A percentile compares a stretch with the other conserved stretches of the same genome.
Conservation (phyloP, 2,797 vertebrate species). For the Aulostomus chinensis region DNA sequence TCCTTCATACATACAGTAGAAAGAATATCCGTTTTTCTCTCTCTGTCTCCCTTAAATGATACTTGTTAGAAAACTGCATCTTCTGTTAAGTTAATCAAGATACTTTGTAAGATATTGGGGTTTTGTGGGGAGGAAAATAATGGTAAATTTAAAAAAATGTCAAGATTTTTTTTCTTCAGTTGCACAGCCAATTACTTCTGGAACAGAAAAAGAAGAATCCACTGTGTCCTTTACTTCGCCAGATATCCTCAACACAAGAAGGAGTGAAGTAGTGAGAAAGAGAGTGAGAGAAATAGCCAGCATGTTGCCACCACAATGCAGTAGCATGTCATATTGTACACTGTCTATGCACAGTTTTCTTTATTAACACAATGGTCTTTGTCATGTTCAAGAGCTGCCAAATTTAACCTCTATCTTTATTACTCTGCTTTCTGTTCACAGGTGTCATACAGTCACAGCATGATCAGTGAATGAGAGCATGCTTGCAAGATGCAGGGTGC, state of each 20-base stretch:
- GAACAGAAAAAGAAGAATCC: background rate
- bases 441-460: too few species aligned
- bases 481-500: too few species aligned
- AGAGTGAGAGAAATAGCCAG: slow-evolving; percentile 2
- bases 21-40: too few species aligned
- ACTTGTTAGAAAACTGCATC: too few species aligned
- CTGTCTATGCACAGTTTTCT: background rate
- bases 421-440: too few species aligned
- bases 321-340: background rate
- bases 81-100: too few species aligned
- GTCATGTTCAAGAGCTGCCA: background rate
- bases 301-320: background rate
- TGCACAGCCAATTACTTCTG: background rate
- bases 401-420: background rate
- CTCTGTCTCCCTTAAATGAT: too few species aligned
- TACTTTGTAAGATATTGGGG: too few species aligned
- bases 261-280: background rate
- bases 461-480: too few species aligned
- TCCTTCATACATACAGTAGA: too few species aligned
- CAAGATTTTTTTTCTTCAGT: background rate
- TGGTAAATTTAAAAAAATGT: too few species aligned
- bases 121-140: too few species aligned
- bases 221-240: background rate
- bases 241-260: background rate
- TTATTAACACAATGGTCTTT: background rate